Evolutionary conservation across 2,888 invertebrate species (phyloP), one percentile per base, ranked within the genome.

Genomic region (Thereva nobilitata): DNA sequence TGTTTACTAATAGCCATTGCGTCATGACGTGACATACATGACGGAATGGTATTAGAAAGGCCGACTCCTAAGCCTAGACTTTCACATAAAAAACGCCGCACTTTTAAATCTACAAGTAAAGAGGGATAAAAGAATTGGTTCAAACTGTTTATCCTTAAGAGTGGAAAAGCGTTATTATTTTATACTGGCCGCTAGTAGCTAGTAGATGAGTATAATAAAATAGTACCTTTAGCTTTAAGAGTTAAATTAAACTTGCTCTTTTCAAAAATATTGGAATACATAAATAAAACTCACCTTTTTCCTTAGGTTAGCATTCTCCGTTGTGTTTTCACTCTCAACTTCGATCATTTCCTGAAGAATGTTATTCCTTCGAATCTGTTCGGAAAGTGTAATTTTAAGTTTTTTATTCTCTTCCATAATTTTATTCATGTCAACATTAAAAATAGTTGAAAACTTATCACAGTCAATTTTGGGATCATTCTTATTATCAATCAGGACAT

Each of bases 331-430:
- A 47, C 69, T 69, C 55, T 71, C 71, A 9, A 71, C 50, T 67
- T 72, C 71, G 23, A 72, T 70, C 68, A 72, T 71, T 63, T 71
- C 71, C 34, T 71, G 70, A 38, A 72, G 65, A 41, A 72, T 64
- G 59, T 72, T 67, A 59, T 71, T 72, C 40, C 71, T 57, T 59
- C 64, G 53, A 10, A 64, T 67, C 55, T 72, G 71, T 52, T 72
- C 72, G 0, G 66, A 56, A 8, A 72, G 35, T 45, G 69, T 71
- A n/a, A 66, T 47, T 53, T 72, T 72, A 12, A 72, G 53, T 61
- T 69, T 66, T 10, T 66, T 23, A 66, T 72, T 72, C 49, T 72
- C 72, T 40, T 69, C 70, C 1, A 68, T 10, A 37, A 72, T 63
- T 66, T 70, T 72, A 35, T 64, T 59, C 23, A 64, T 56, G 41